phyloP scores from a whole-genome alignment of 2,113 vertebrate species.

The Muntiacus muntjak region DNA sequence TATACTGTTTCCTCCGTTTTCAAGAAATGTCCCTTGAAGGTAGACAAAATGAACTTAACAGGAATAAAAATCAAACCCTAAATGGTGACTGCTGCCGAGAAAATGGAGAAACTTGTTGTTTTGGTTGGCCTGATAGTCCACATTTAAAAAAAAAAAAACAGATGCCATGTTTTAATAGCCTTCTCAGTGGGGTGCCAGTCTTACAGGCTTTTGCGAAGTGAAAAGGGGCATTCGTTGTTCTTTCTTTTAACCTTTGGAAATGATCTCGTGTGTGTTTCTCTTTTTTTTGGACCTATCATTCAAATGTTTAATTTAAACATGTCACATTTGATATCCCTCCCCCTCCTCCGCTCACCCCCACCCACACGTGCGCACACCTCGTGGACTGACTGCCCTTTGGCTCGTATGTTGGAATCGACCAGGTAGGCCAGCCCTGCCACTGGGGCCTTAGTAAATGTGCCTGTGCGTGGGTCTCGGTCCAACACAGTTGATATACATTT shows the following conservation, averaged over 20 bases:
- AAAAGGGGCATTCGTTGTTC: constrained; percentile 75
- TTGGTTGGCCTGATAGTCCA: constrained; percentile 79
- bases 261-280: constrained; percentile 77
- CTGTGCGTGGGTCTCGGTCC: constrained; percentile 85
- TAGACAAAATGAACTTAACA: neutral
- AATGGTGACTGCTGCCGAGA: constrained; percentile 60
- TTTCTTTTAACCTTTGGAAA: constrained; percentile 81
- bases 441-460: constrained; percentile 86
- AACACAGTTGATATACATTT: constrained; percentile 91
- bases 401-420: constrained; percentile 79
- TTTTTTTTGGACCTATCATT: constrained; percentile 82
- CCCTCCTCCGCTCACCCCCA: constrained; percentile 77
- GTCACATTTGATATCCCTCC: constrained; percentile 81
- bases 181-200: constrained; percentile 80
- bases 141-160: constrained; percentile 69
- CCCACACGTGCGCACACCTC: constrained; percentile 81
- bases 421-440: constrained; percentile 84
- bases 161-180: constrained; percentile 78
- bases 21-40: constrained; percentile 1
- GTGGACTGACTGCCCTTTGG: constrained; percentile 80
- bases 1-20: neutral
- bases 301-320: constrained; percentile 83
- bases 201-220: constrained; percentile 80
- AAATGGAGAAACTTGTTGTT: constrained; percentile 86
- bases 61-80: neutral